Percentiles rank a stretch among this genome's conserved stretches.
Conservation (phyloP, 2,113 vertebrate species). For the Enhydra lutris region DNA sequence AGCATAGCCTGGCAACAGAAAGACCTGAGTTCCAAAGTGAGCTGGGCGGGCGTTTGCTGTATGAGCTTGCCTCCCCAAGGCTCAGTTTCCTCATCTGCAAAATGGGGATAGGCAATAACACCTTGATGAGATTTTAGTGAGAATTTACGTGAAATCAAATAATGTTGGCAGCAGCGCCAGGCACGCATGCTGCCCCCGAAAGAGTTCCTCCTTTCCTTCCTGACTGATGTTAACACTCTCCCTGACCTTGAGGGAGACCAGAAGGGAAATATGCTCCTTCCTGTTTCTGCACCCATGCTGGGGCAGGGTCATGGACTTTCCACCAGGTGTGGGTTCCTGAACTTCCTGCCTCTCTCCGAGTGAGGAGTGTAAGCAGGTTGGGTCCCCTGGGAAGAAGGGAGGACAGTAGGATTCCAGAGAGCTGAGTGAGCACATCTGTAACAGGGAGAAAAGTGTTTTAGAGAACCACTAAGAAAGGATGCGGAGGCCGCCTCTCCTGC, state of each 20-base stretch:
- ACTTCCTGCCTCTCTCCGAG: neutral
- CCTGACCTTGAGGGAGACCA: neutral
- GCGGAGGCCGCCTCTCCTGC: neutral
- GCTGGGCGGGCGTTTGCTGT: neutral
- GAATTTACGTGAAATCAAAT: neutral
- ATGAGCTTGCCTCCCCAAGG: neutral
- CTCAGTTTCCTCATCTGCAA: neutral
- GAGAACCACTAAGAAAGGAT: neutral
- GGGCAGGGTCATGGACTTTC: neutral
- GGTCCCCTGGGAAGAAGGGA: neutral
- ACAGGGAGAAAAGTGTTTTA: neutral
- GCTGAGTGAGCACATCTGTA: neutral
- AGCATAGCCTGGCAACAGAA: neutral
- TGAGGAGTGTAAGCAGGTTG: neutral
- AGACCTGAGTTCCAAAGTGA: neutral
- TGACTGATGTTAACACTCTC: neutral
- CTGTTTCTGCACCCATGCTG: neutral
- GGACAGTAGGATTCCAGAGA: neutral
- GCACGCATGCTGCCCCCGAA: neutral
- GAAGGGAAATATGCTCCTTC: slow-evolving; percentile 10
- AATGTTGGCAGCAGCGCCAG: neutral
- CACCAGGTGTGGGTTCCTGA: neutral
- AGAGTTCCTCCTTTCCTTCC: neutral
- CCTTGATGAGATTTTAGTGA: neutral
- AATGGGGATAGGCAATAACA: neutral